phyloP scores from a whole-genome alignment of 2,888 invertebrate genomes.

The Nemurella pictetii region DNA sequence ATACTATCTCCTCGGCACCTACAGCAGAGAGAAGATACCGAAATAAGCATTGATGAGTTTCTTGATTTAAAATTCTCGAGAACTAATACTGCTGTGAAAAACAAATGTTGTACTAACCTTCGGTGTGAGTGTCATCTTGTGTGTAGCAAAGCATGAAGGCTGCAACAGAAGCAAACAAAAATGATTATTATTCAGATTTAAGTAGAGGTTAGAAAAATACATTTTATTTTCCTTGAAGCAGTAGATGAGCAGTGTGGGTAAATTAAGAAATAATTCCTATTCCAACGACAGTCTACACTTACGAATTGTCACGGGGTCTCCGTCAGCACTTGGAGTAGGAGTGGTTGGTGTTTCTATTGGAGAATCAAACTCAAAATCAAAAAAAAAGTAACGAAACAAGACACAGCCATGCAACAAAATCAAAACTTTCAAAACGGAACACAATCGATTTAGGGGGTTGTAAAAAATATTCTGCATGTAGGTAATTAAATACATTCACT shows the following conservation, averaged over 20 bases:
- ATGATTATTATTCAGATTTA: conserved; percentile 1
- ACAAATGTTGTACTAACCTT: conserved; percentile 64
- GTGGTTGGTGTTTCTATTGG: conserved; percentile 55
- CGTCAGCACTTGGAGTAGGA: conserved; percentile 57
- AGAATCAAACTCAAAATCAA: conserved; percentile 16
- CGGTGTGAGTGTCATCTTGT: conserved; percentile 86
- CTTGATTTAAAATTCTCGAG: no score
- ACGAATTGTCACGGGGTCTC: conserved; percentile 55
- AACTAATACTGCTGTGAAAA: no score
- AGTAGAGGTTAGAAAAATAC: no score
- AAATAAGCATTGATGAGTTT: no score
- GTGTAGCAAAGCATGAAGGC: conserved; percentile 95
- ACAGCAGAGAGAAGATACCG: no score
- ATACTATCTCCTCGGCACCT: conserved; percentile 86
- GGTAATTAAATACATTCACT: neutral
- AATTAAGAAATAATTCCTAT: no score
- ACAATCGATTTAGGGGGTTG: no score
- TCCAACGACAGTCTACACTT: conserved; percentile 51
- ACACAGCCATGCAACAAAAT: conserved; percentile 30
- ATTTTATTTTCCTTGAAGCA: no score
- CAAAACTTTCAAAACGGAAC: neutral
- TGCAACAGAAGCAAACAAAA: conserved; percentile 64
- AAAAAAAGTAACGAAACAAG: neutral
- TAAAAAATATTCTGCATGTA: neutral
- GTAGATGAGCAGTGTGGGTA: no score